A percentile compares a stretch with the other conserved stretches of the same genome.
phyloP scores from a whole-genome alignment of 2,113 vertebrate species.

The Zosterops hypoxanthus region DNA sequence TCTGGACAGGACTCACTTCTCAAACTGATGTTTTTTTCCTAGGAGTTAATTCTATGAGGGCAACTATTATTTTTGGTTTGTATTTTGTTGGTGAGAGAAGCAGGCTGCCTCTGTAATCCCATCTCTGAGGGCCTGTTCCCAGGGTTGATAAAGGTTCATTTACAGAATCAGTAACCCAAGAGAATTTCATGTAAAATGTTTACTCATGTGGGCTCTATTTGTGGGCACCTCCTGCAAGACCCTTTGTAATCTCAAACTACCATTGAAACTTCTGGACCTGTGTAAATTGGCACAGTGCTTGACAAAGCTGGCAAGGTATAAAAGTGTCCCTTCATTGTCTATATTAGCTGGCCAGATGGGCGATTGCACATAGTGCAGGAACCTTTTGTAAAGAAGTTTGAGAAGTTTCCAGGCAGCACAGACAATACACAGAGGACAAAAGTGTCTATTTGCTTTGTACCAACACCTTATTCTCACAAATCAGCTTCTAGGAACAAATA shows the following conservation, averaged over 20 bases:
- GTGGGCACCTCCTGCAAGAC: not conserved
- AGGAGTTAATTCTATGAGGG: not conserved
- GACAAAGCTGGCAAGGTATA: not conserved
- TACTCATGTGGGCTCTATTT: not conserved
- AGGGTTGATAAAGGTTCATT: not conserved
- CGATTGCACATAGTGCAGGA: not conserved
- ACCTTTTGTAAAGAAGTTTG: not conserved
- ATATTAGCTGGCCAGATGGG: fast-evolving
- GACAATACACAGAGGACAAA: not conserved
- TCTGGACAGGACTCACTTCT: not conserved
- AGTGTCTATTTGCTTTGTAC: not conserved
- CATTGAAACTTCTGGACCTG: not conserved
- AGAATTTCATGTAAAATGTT: not conserved
- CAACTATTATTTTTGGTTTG: not conserved
- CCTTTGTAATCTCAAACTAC: not conserved
- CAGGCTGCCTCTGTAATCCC: not conserved
- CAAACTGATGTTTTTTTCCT: not conserved
- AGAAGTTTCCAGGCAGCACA: not conserved
- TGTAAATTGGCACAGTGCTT: not conserved
- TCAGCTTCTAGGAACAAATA: not conserved
- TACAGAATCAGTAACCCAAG: not conserved
- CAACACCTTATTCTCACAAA: not conserved
- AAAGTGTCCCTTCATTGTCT: not conserved
- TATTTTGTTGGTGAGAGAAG: not conserved
- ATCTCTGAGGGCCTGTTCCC: not conserved